phyloP scores from a whole-genome alignment of 2,888 invertebrate genomes.

The Synergus japonicus region DNA sequence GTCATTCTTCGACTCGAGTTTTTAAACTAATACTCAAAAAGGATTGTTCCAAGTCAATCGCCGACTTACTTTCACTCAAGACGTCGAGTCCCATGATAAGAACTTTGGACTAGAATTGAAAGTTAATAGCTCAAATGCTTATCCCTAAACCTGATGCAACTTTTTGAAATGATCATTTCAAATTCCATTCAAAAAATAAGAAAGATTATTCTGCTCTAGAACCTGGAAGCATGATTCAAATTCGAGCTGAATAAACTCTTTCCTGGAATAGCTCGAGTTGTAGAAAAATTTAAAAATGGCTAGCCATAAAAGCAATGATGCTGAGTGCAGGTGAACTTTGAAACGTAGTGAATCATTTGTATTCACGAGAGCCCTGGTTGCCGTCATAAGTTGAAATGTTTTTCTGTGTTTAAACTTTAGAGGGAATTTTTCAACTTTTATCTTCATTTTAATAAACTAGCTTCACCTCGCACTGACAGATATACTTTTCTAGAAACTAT shows the following conservation, averaged over 20 bases:
- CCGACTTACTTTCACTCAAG: slow-evolving; percentile 28
- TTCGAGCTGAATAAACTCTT: not conserved
- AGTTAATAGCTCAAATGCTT: slow-evolving; percentile 8
- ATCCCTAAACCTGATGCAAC: not conserved
- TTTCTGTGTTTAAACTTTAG: not conserved
- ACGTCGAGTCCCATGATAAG: not conserved
- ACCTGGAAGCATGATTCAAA: not conserved
- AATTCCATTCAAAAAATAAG: not conserved
- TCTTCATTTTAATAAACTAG: not conserved
- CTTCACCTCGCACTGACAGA: not conserved
- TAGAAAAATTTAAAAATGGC: slow-evolving; percentile 6
- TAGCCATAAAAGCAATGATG: not conserved
- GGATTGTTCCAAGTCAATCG: slow-evolving; percentile 17
- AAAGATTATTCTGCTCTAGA: not conserved
- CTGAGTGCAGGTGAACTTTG: slow-evolving; percentile 14
- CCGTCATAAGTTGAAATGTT: slow-evolving; percentile 1
- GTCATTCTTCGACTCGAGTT: slow-evolving; percentile 25
- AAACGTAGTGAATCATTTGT: not conserved
- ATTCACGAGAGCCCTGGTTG: not conserved
- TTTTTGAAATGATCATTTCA: not conserved
- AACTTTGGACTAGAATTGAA: slow-evolving; percentile 34
- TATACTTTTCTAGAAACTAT: slow-evolving; percentile 41
- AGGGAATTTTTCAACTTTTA: not conserved
- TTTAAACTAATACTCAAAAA: slow-evolving; percentile 18
- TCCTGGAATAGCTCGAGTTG: slow-evolving; percentile 7